Percentiles rank a stretch among this genome's conserved stretches.
Evolutionary conservation across 2,113 vertebrate species (phyloP).

Genomic region (Brachyhypopomus occidentalis): DNA sequence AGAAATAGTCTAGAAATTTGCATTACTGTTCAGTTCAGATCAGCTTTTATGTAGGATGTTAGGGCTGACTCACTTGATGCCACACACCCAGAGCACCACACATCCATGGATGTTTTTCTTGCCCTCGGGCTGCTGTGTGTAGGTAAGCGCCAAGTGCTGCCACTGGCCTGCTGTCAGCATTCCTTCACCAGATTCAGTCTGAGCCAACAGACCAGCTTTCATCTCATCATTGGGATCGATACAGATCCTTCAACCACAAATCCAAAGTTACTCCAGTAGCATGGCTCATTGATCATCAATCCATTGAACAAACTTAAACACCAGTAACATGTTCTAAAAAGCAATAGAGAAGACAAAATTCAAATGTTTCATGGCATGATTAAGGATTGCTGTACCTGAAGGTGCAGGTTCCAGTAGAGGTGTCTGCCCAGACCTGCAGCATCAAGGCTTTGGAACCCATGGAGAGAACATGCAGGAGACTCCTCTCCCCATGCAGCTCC

Average conservation of each 20-base stretch:
- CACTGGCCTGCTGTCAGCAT: slow-evolving; percentile 80
- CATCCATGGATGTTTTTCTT: slow-evolving; percentile 88
- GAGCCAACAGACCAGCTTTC: slow-evolving; percentile 87
- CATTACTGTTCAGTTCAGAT: background rate
- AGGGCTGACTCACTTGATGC: slow-evolving; percentile 81
- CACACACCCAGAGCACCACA: slow-evolving; percentile 88
- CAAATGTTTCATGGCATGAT: background rate
- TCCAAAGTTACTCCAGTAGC: background rate
- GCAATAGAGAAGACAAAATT: background rate
- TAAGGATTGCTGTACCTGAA: slow-evolving; percentile 81
- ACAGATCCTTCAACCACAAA: slow-evolving; percentile 80
- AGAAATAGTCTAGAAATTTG: too few species aligned
- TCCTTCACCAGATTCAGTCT: slow-evolving; percentile 85
- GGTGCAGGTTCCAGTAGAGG: slow-evolving; percentile 80
- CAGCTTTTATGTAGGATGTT: background rate
- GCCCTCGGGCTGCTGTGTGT: slow-evolving; percentile 87
- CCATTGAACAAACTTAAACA: too few species aligned
- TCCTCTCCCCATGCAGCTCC: slow-evolving; percentile 78
- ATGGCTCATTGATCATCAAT: background rate
- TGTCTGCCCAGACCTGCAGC: slow-evolving; percentile 94
- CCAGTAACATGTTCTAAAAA: too few species aligned
- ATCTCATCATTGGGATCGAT: slow-evolving; percentile 90
- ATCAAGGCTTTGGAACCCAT: slow-evolving; percentile 94
- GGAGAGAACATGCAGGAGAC: slow-evolving; percentile 87
- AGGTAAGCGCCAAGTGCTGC: slow-evolving; percentile 92